phyloP scores from a whole-genome alignment of 2,888 invertebrate genomes.

The Dasypogon diadema region DNA sequence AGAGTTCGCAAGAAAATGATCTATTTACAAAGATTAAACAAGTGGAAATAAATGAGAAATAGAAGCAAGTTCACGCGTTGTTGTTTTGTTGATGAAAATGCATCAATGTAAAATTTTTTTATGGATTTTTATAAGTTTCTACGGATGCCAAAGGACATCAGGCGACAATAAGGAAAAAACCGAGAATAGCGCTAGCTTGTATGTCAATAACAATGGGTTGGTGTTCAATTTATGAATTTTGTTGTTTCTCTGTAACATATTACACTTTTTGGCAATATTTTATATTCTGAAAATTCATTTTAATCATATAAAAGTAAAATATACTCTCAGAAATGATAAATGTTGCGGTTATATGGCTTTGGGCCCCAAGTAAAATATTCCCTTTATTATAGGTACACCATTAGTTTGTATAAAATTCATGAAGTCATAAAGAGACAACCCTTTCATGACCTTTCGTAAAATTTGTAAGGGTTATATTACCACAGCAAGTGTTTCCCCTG shows the following conservation, averaged over 20 bases:
- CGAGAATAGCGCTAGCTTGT: conserved; percentile 9
- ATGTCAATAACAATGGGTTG: conserved; percentile 42
- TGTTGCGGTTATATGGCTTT: no score
- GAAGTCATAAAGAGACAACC: conserved; percentile 25
- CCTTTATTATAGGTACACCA: conserved; percentile 29
- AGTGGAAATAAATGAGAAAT: conserved; percentile 25
- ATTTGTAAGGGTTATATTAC: not conserved
- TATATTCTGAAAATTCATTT: not conserved
- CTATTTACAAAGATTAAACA: conserved; percentile 13
- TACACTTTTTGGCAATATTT: not conserved
- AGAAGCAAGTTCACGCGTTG: conserved; percentile 7
- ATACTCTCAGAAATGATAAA: not conserved
- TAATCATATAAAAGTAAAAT: conserved; percentile 5
- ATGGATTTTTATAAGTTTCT: conserved; percentile 52
- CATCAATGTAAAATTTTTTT: conserved; percentile 49
- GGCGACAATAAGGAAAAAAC: conserved; percentile 39
- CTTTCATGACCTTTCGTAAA: conserved; percentile 11
- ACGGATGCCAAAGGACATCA: conserved; percentile 35
- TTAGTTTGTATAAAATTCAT: conserved; percentile 33
- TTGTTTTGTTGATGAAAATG: conserved; percentile 48
- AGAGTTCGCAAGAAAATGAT: conserved; percentile 10
- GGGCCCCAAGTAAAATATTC: conserved; percentile 9
- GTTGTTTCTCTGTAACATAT: conserved; percentile 1
- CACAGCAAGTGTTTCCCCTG: not conserved
- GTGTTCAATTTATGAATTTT: conserved; percentile 8